These are phyloP conservation scores for Typhlichthys eigenmanni DNA, from an alignment of 2,797 vertebrate genomes.

Conservation along the genomic window DNA sequence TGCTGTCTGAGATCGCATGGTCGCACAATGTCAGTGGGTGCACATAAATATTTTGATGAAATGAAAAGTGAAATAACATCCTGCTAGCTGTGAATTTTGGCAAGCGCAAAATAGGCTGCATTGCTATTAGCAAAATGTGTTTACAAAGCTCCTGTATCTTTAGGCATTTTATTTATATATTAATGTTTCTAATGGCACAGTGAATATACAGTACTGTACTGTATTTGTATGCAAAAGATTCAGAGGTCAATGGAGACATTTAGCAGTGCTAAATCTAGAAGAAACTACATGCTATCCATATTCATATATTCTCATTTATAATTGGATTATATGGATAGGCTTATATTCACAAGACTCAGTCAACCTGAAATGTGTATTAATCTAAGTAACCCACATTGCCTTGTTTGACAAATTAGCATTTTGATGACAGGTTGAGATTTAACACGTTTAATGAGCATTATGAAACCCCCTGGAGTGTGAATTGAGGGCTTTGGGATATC, in stretches of 20 bases:
- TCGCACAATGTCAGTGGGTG: background rate
- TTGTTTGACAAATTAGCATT: conserved; percentile 58
- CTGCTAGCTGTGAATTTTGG: conserved; percentile 13
- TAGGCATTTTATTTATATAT: background rate
- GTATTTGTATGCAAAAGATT: conserved; percentile 4
- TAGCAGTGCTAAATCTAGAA: conserved; percentile 26
- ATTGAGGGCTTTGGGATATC: conserved; percentile 52
- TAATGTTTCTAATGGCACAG: conserved; percentile 53
- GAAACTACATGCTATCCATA: conserved; percentile 12
- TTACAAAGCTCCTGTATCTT: conserved; percentile 19
- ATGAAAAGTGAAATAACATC: conserved; percentile 6
- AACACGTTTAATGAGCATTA: conserved; percentile 60
- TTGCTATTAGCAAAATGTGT: background rate
- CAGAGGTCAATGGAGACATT: conserved; percentile 44
- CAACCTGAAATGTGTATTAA: conserved; percentile 42
- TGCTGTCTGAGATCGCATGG: no score
- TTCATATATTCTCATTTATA: conserved; percentile 17
- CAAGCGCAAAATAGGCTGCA: background rate
- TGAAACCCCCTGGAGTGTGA: conserved; percentile 51
- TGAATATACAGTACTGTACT: conserved; percentile 36
- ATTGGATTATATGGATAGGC: conserved; percentile 4
- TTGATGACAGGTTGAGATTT: conserved; percentile 65
- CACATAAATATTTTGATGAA: background rate
- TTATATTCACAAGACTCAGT: conserved; percentile 20
- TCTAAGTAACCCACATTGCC: conserved; percentile 35